A percentile compares a stretch with the other conserved stretches of the same genome.
phyloP scores from a whole-genome alignment of 2,113 vertebrate genomes.

The Campylomormyrus numenius region DNA sequence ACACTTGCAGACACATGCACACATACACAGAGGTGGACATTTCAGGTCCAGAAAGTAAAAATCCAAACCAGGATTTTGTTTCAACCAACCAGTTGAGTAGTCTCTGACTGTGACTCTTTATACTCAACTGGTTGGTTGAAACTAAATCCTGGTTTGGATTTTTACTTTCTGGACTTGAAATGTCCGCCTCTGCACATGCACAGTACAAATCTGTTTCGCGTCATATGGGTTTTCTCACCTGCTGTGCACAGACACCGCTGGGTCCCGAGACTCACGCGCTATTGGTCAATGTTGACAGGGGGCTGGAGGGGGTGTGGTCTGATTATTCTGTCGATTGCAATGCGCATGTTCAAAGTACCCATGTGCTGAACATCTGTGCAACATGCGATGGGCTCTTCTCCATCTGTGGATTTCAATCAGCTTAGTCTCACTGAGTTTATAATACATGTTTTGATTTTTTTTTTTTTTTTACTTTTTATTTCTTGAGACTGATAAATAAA shows the following conservation, averaged over 20 bases:
- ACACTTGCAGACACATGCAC: not conserved
- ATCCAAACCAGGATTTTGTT: too few species aligned
- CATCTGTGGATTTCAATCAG: not conserved
- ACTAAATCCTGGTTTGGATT: too few species aligned
- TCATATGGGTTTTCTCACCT: not conserved
- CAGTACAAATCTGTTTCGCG: not conserved
- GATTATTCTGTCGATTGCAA: not conserved
- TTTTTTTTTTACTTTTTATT: not conserved
- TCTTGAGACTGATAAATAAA: not conserved
- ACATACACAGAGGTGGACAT: not conserved
- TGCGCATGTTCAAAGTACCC: not conserved
- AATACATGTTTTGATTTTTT: not conserved
- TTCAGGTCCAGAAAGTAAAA: too few species aligned
- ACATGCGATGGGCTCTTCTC: not conserved
- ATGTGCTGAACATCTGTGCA: not conserved
- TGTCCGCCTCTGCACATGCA: not conserved
- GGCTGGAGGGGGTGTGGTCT: not conserved
- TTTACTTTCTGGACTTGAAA: too few species aligned
- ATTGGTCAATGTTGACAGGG: not conserved
- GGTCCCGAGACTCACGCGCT: not conserved
- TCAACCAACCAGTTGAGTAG: too few species aligned
- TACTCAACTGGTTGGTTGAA: too few species aligned
- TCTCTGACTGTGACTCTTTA: too few species aligned
- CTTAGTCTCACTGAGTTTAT: not conserved
- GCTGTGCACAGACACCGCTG: not conserved